phyloP scores from a whole-genome alignment of 92 coral and sea anemone species.

The Palythoa grandiflora region DNA sequence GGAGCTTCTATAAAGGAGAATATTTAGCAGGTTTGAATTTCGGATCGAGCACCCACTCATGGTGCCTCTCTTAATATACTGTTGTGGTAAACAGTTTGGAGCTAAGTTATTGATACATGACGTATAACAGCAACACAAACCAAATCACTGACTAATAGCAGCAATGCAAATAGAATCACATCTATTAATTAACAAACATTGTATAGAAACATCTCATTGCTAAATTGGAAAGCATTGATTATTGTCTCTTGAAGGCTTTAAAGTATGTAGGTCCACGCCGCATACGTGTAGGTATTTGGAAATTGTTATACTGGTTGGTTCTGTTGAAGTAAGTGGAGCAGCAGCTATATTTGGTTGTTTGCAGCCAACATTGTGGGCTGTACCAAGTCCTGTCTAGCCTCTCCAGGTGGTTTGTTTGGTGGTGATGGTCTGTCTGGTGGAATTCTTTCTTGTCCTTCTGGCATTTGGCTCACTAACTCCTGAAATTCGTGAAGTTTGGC shows the following conservation, averaged over 20 bases:
- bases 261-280: conserved; percentile 9
- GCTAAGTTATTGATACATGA: too few species aligned
- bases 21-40: too few species aligned
- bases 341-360: background rate
- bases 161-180: conserved; percentile 20
- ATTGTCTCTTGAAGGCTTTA: background rate
- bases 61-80: too few species aligned
- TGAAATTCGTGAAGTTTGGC: background rate
- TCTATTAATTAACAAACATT: conserved; percentile 2
- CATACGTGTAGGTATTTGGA: conserved; percentile 33
- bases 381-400: background rate
- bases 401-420: conserved; percentile 9
- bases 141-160: background rate
- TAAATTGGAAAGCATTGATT: background rate
- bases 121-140: background rate
- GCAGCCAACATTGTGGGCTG: background rate
- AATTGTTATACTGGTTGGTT: conserved; percentile 1
- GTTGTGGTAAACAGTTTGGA: too few species aligned
- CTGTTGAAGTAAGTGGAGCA: background rate
- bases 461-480: background rate
- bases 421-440: background rate
- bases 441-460: background rate
- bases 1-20: too few species aligned
- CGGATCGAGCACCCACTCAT: too few species aligned
- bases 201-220: background rate